Percentiles rank a stretch among this genome's conserved stretches.
Evolutionary conservation across 2,113 vertebrate species (phyloP).

Genomic region (Nothocercus nigrocapillus): DNA sequence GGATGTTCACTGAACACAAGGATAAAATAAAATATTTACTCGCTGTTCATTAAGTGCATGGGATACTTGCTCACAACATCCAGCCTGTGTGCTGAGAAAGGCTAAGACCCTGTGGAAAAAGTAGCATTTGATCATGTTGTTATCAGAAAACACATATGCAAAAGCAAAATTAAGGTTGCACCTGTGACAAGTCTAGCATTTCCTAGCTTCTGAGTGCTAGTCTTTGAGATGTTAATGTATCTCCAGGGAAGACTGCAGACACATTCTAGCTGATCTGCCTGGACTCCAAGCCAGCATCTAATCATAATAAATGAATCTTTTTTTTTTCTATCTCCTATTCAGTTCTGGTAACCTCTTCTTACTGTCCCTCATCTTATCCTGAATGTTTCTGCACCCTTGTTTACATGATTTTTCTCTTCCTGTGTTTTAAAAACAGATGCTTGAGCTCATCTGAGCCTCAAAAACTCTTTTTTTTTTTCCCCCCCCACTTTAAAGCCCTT

Average conservation of each 20-base stretch:
- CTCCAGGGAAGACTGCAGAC: fast-evolving
- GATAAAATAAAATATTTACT: background rate
- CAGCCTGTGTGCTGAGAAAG: fast-evolving
- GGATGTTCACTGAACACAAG: background rate
- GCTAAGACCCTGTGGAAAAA: background rate
- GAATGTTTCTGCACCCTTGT: background rate
- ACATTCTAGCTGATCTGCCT: background rate
- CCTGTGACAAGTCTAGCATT: fast-evolving
- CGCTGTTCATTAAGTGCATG: fast-evolving
- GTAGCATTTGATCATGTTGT: fast-evolving
- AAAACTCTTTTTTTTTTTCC: background rate
- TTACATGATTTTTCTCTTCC: background rate
- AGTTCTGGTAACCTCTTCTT: background rate
- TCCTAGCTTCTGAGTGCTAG: background rate
- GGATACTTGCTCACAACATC: background rate
- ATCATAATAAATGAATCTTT: background rate
- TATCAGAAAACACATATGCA: fast-evolving
- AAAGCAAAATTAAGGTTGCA: background rate
- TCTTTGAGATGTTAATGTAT: fast-evolving
- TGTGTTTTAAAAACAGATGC: background rate
- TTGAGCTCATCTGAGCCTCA: background rate
- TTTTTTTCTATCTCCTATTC: background rate
- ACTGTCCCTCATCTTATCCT: background rate
- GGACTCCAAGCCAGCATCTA: fast-evolving
- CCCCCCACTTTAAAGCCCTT: background rate